Percentiles rank a stretch among this genome's conserved stretches.
phyloP scores from a whole-genome alignment of 2,113 vertebrate genomes.

The Etheostoma cragini region DNA sequence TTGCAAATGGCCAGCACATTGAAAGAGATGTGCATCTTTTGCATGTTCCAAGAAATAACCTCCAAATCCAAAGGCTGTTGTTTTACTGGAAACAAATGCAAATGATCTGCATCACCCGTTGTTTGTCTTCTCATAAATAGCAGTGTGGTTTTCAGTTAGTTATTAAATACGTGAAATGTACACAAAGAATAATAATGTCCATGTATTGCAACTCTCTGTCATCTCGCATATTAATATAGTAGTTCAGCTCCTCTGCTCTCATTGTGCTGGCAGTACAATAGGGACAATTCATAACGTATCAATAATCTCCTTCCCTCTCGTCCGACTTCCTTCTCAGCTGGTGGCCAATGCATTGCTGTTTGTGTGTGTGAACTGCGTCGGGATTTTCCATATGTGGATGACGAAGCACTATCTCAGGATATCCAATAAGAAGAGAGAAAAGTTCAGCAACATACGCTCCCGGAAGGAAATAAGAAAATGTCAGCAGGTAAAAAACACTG shows the following conservation, averaged over 20 bases:
- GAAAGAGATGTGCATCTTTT: background rate
- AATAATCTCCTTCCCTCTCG: background rate
- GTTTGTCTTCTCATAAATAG: background rate
- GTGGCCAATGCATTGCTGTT: slow-evolving; percentile 88
- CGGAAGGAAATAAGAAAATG: slow-evolving; percentile 86
- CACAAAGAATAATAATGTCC: background rate
- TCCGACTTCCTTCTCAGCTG: slow-evolving; percentile 75
- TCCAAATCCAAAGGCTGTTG: slow-evolving; percentile 25
- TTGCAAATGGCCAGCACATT: slow-evolving; percentile 44
- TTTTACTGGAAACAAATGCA: slow-evolving; percentile 28
- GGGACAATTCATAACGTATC: background rate
- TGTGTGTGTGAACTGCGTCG: slow-evolving; percentile 87
- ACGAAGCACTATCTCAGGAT: slow-evolving; percentile 84
- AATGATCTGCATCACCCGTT: slow-evolving; percentile 10
- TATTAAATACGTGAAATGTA: background rate
- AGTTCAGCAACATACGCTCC: slow-evolving; percentile 85
- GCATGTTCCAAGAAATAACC: background rate
- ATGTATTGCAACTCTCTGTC: background rate
- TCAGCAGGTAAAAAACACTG: slow-evolving; percentile 84
- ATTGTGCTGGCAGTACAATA: background rate
- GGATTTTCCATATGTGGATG: slow-evolving; percentile 87
- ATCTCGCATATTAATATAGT: background rate
- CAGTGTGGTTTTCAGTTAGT: background rate
- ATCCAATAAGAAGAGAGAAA: slow-evolving; percentile 87
- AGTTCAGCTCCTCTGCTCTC: background rate